Evolutionary conservation across 2,113 vertebrate species (phyloP), one percentile per base, ranked within the genome.

Genomic region (Burhinus bistriatus): DNA sequence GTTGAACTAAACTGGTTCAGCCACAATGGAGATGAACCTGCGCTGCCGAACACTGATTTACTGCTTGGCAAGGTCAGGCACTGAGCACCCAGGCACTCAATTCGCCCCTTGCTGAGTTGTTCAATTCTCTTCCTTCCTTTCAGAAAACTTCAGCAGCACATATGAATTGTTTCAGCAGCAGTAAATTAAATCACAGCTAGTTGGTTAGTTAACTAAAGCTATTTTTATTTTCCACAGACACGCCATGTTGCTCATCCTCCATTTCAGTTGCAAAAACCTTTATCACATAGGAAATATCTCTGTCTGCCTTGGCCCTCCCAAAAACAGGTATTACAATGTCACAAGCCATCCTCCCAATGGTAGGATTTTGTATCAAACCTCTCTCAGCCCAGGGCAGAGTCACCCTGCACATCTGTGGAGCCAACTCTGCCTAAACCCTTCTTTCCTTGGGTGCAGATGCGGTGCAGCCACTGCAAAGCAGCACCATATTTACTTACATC

Each of bases 21-120:
- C 32, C 75, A 73, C 42, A 20, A 36, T 0, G 4, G 30, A 79
- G 71, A 26, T 10, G 27, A 57, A 49, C 22, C 58, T 59, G 32
- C 15, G 49, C 20, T 5, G 36, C 15, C 40, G 3, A 17, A 15
- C 65, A 12, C 18, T 2, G 36, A 61, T 57, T 29, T 11, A 51
- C 22, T 22, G 49, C 47, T 27, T 5, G 44, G 36, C 2, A 2
- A 58, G 52, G 34, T 40, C 75, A 51, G 52, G 40, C 36, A 45
- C 47, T 2, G 2, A 61, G 52, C 4, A 1, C 34, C 22, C 40
- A 55, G 55, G 16, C 2, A 1, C 62, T 12, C 6, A 47, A 36
- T 47, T 45, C 61, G 51, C 32, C 21, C 25, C n/a, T 25, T n/a
- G 18, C 44, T 44, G 44, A 44, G 44, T 44, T 44, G 44, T 44